phyloP scores from a whole-genome alignment of 2,797 vertebrate species.

The Cyclura pinguis region DNA sequence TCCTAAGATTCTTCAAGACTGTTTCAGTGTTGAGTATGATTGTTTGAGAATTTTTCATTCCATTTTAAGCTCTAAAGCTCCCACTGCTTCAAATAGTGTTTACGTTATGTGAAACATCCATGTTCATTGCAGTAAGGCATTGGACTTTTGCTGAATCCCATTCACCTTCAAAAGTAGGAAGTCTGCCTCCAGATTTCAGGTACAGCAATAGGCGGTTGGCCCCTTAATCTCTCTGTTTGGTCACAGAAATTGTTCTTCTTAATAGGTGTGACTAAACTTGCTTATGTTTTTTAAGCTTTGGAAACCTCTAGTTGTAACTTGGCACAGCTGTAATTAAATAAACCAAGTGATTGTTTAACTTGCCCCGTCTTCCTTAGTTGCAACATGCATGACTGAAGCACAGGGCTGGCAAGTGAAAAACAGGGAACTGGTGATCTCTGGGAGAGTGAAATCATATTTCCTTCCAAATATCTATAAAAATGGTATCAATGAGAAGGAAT shows the following conservation, averaged over 20 bases:
- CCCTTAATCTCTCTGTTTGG: neutral
- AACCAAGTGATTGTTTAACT: constrained; percentile 7
- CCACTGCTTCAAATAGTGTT: neutral
- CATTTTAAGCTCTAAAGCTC: neutral
- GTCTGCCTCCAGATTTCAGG: neutral
- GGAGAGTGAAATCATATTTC: neutral
- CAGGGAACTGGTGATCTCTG: neutral
- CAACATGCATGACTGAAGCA: neutral
- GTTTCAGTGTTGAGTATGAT: neutral
- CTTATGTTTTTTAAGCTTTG: constrained; percentile 2
- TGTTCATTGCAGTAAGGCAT: neutral
- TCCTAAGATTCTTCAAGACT: neutral
- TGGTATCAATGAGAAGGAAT: neutral
- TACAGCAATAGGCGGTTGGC: neutral
- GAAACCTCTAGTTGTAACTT: neutral
- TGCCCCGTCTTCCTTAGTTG: neutral
- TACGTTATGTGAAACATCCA: neutral
- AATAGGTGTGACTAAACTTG: neutral
- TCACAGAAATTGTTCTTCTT: neutral
- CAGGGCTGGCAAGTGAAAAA: neutral
- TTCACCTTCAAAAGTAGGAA: neutral
- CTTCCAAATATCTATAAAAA: neutral
- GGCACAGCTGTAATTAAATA: constrained; percentile 6
- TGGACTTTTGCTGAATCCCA: neutral
- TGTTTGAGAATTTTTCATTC: neutral